Percentiles rank a stretch among this genome's conserved stretches.
Evolutionary conservation across 2,888 invertebrate genomes (phyloP).

Genomic region (Drosophila sordidula): DNA sequence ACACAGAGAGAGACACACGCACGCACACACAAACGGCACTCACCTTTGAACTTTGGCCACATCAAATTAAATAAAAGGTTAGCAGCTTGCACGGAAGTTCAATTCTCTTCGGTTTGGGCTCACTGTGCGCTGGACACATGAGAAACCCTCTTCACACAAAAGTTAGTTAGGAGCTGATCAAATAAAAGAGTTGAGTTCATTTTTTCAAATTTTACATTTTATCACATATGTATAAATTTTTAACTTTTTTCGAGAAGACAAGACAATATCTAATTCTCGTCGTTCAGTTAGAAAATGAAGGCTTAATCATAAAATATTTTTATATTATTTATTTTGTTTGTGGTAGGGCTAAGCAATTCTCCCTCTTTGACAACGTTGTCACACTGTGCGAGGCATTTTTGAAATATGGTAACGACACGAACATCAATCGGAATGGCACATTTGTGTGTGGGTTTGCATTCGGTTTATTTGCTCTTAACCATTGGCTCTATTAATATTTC

Average conservation of each 20-base stretch:
- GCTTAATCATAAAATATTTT: too few relatives aligned
- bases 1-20: too few relatives aligned
- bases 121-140: slow-evolving; percentile 1
- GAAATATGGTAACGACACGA: slow-evolving; percentile 40
- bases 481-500: slow-evolving; percentile 50
- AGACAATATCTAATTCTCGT: too few relatives aligned
- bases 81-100: slow-evolving; percentile 37
- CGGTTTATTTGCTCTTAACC: slow-evolving; percentile 17
- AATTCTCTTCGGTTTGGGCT: slow-evolving; percentile 7
- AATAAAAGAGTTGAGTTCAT: background rate
- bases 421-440: slow-evolving; percentile 54
- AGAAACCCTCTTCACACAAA: slow-evolving; percentile 1
- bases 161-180: background rate
- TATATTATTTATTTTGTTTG: too few relatives aligned
- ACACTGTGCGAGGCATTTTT: slow-evolving; percentile 14
- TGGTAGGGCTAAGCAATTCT: too few relatives aligned
- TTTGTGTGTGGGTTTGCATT: slow-evolving; percentile 2
- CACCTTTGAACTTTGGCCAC: slow-evolving; percentile 73
- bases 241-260: too few relatives aligned
- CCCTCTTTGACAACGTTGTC: too few relatives aligned
- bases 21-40: slow-evolving; percentile 15
- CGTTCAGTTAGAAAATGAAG: too few relatives aligned
- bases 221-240: too few relatives aligned
- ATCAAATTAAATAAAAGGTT: slow-evolving; percentile 74
- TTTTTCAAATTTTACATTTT: too few relatives aligned